These are phyloP conservation scores for Zaprionus ghesquierei DNA, from an alignment of 1,140 invertebrate species.

Conservation along the genomic window DNA sequence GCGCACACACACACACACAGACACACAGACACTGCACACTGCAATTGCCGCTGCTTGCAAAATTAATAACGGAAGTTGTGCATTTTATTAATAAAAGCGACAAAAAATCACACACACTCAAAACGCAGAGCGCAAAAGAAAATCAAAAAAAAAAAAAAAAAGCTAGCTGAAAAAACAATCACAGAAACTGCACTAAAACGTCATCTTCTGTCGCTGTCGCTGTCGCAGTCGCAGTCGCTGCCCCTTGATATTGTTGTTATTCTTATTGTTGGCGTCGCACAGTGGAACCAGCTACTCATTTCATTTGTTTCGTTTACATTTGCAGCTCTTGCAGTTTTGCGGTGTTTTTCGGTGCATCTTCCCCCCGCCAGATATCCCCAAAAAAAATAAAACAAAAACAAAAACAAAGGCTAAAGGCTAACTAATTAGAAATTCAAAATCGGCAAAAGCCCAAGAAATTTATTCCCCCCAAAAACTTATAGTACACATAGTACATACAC, in stretches of 20 bases:
- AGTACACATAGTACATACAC: constrained; percentile 11
- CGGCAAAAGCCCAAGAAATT: constrained; percentile 32
- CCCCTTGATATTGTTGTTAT: constrained; percentile 1
- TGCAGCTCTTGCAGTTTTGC: constrained; percentile 27
- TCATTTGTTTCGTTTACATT: constrained; percentile 25
- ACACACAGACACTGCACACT: constrained; percentile 17
- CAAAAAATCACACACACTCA: constrained; percentile 54
- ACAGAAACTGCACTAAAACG: constrained; percentile 31
- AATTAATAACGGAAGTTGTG: constrained; percentile 82
- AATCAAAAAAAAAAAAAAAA: constrained; percentile 7
- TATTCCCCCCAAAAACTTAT: constrained; percentile 10
- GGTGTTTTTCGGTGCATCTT: constrained; percentile 42
- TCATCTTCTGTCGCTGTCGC: constrained; percentile 11
- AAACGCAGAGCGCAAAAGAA: constrained; percentile 17
- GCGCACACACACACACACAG: constrained; percentile 11
- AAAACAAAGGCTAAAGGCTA: constrained; percentile 15
- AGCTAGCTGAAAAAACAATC: constrained; percentile 18
- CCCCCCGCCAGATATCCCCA: constrained; percentile 5
- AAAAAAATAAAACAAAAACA: neutral
- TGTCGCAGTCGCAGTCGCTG: neutral
- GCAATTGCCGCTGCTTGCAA: constrained; percentile 73
- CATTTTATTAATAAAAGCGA: constrained; percentile 82
- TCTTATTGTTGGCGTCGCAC: constrained; percentile 19
- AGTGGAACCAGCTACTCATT: constrained; percentile 32
- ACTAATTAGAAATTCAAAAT: constrained; percentile 56